Percentiles rank a stretch among this genome's conserved stretches.
Conservation (phyloP, 2,888 invertebrate species). For the Nomada ferruginata region DNA sequence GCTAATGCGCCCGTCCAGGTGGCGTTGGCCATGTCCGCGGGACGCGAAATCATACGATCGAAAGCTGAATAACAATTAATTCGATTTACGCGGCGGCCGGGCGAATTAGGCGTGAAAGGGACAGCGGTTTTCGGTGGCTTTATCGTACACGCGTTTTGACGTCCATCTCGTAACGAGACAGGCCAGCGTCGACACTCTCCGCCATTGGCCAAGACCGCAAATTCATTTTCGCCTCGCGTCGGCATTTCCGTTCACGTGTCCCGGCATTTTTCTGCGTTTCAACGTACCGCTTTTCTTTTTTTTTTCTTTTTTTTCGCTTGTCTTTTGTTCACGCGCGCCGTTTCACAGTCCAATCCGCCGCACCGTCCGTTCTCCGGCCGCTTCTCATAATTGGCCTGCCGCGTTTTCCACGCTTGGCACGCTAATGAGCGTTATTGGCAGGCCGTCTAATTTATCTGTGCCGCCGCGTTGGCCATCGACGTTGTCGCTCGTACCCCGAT, state of each 20-base stretch:
- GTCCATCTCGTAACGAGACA: constrained; percentile 51
- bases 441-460: constrained; percentile 71
- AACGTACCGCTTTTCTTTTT: constrained; percentile 2
- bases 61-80: constrained; percentile 70
- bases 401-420: constrained; percentile 68
- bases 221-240: constrained; percentile 61
- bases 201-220: constrained; percentile 60
- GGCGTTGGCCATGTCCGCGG: constrained; percentile 7
- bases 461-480: constrained; percentile 54
- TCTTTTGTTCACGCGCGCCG: background rate
- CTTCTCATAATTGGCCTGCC: constrained; percentile 69
- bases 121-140: constrained; percentile 69
- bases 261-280: constrained; percentile 33
- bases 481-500: constrained; percentile 59
- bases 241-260: constrained; percentile 22
- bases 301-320: no score
- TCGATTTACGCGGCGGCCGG: constrained; percentile 66
- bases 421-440: constrained; percentile 73
- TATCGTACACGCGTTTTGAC: constrained; percentile 65
- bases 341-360: background rate
- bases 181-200: constrained; percentile 4
- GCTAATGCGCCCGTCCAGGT: constrained; percentile 47
- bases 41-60: constrained; percentile 60
- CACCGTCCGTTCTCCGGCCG: constrained; percentile 30
- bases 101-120: constrained; percentile 72